These are phyloP conservation scores for Plebejus argus DNA, from an alignment of 2,888 invertebrate species.

Conservation along the genomic window DNA sequence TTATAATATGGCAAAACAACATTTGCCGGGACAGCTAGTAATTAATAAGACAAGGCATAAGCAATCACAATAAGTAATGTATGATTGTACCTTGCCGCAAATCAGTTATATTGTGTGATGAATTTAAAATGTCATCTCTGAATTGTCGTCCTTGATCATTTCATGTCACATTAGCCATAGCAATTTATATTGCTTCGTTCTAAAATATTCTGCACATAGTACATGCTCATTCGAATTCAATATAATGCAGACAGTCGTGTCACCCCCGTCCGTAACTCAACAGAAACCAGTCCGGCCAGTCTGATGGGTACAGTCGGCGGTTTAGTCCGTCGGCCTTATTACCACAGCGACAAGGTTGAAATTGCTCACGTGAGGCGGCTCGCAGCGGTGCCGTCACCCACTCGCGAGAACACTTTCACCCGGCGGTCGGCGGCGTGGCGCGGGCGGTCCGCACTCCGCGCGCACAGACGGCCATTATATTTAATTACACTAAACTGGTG, in stretches of 20 bases:
- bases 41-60: no score
- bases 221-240: background rate
- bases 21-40: no score
- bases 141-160: no score
- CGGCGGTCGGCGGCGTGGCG: background rate
- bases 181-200: background rate
- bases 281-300: constrained; percentile 7
- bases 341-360: background rate
- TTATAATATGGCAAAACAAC: no score
- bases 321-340: background rate
- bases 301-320: background rate
- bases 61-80: no score
- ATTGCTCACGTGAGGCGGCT: background rate
- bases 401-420: constrained; percentile 9
- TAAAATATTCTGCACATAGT: background rate
- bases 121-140: no score
- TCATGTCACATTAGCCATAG: background rate
- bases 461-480: background rate
- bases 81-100: no score
- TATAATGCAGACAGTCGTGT: background rate
- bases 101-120: no score
- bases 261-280: background rate
- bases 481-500: constrained; percentile 12
- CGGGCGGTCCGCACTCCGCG: background rate
- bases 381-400: background rate